A percentile compares a stretch with the other conserved stretches of the same genome.
phyloP scores from a whole-genome alignment of 2,797 vertebrate genomes.

The Myotis findleyi region DNA sequence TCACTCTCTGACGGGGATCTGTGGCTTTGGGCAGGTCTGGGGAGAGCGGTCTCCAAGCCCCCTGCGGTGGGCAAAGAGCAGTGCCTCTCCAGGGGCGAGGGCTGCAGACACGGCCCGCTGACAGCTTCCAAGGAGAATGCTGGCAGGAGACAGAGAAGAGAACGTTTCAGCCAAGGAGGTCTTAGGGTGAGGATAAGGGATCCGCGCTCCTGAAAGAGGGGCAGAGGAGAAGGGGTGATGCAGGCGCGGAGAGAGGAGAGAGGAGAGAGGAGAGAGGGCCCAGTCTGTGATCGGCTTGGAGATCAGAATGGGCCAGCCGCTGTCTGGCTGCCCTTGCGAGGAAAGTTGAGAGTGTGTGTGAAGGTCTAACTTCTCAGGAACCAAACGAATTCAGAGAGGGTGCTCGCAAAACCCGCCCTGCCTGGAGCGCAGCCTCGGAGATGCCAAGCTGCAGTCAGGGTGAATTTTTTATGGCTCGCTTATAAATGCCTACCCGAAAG shows the following conservation, averaged over 20 bases:
- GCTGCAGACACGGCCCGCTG: not conserved
- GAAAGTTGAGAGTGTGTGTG: constrained; percentile 68
- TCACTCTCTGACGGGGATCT: not conserved
- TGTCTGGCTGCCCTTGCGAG: constrained; percentile 49
- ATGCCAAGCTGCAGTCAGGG: constrained; percentile 70
- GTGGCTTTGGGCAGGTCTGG: not conserved
- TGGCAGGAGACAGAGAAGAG: not conserved
- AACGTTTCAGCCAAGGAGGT: not conserved
- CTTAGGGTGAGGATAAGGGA: not conserved
- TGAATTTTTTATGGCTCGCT: constrained; percentile 75
- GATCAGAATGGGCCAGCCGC: not conserved
- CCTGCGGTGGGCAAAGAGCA: not conserved
- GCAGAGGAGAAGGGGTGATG: not conserved
- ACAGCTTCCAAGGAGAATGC: constrained; percentile 64
- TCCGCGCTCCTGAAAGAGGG: not conserved
- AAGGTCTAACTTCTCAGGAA: constrained; percentile 76
- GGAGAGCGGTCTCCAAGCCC: not conserved
- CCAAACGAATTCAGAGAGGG: constrained; percentile 60
- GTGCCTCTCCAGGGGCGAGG: not conserved
- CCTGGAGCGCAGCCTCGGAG: constrained; percentile 66
- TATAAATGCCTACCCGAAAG: constrained; percentile 75
- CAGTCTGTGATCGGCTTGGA: not conserved
- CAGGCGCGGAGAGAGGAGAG: not conserved
- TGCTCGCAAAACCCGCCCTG: constrained; percentile 58
- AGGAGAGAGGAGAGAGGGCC: not conserved